A percentile compares a stretch with the other conserved stretches of the same genome.
Evolutionary conservation across 2,888 invertebrate genomes (phyloP).

Genomic region (Ypsolopha sequella): DNA sequence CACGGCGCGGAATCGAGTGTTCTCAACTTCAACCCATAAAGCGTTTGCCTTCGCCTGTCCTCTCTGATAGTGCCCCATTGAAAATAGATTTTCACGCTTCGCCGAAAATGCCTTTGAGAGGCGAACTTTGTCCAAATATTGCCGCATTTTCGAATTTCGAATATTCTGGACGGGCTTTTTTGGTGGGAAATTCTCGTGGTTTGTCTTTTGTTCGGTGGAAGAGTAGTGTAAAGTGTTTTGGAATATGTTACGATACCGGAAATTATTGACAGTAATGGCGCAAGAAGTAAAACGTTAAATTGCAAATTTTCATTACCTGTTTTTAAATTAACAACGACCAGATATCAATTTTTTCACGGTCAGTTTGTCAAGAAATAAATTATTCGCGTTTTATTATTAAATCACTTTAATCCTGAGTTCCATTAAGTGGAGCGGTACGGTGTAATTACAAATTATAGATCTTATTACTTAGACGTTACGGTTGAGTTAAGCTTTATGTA

Average conservation of each 20-base stretch:
- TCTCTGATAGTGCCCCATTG: constrained; percentile 65
- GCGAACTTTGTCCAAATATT: constrained; percentile 57
- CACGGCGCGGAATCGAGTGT: constrained; percentile 31
- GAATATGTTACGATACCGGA: no score
- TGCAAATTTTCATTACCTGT: background rate
- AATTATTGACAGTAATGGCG: no score
- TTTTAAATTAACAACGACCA: background rate
- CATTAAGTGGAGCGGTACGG: constrained; percentile 21
- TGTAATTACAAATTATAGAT: constrained; percentile 34
- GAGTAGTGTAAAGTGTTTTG: no score
- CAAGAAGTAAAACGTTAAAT: background rate
- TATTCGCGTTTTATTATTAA: constrained; percentile 28
- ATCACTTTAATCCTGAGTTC: constrained; percentile 41
- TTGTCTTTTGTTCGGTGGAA: no score
- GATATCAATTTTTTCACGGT: constrained; percentile 3
- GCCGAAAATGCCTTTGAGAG: constrained; percentile 40
- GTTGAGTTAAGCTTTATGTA: constrained; percentile 28
- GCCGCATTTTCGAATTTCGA: constrained; percentile 3
- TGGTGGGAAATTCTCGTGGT: no score
- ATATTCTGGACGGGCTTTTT: background rate
- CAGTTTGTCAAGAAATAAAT: constrained; percentile 5
- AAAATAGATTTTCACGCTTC: constrained; percentile 69
- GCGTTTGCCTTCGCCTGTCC: constrained; percentile 48
- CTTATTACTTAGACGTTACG: constrained; percentile 37
- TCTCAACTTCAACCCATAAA: constrained; percentile 55